Conservation (phyloP, 2,888 invertebrate genomes). For the Phorcus lineatus region DNA sequence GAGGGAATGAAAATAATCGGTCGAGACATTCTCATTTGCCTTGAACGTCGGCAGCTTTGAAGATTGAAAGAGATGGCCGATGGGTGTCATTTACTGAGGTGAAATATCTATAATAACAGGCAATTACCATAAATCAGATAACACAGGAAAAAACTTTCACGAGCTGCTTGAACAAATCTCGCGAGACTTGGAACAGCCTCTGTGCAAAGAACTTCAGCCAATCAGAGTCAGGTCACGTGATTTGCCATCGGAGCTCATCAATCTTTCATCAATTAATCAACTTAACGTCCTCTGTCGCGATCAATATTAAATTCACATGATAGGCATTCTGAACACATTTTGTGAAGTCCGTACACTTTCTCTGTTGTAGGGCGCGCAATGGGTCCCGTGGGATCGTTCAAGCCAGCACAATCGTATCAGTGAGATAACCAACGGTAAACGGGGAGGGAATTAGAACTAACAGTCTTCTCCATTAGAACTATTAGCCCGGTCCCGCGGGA, state of each 20-base stretch:
- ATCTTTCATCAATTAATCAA: conserved; percentile 30
- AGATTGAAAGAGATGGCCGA: background rate
- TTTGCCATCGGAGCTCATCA: conserved; percentile 1
- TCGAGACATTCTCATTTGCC: background rate
- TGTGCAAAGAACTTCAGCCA: background rate
- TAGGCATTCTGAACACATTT: conserved; percentile 19
- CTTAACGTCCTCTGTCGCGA: conserved; percentile 10
- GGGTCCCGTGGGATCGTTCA: background rate
- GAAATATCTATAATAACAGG: conserved; percentile 4
- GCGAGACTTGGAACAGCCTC: background rate
- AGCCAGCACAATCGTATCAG: background rate
- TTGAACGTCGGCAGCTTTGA: background rate
- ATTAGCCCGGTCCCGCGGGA: conserved; percentile 29
- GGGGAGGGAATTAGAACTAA: conserved; percentile 20
- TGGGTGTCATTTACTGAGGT: background rate
- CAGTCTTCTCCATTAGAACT: conserved; percentile 29
- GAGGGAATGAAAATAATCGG: background rate
- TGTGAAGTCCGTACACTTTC: background rate
- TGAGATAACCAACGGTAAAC: conserved; percentile 14
- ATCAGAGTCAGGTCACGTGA: conserved; percentile 25
- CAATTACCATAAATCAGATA: conserved; percentile 11
- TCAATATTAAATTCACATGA: conserved; percentile 23
- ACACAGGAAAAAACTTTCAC: background rate
- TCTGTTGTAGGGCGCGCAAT: background rate
- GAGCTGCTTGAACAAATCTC: conserved; percentile 4